phyloP scores from a whole-genome alignment of 2,113 vertebrate genomes.

The Hydrochoerus hydrochaeris region DNA sequence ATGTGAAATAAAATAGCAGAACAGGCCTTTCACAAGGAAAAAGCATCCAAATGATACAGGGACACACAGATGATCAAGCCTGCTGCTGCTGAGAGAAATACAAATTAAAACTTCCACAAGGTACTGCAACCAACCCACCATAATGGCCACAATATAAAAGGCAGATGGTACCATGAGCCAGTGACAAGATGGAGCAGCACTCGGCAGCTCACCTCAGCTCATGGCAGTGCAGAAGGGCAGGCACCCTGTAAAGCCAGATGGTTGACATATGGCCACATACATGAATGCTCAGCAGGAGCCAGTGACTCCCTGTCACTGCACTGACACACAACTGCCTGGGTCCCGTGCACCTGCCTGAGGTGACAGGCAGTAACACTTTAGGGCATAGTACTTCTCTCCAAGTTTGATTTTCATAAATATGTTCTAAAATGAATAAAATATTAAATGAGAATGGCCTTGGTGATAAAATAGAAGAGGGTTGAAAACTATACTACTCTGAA shows the following conservation, averaged over 20 bases:
- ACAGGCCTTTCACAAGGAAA: not conserved
- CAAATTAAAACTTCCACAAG: not conserved
- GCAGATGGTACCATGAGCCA: fast-evolving
- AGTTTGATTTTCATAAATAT: not conserved
- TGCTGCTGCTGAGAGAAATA: not conserved
- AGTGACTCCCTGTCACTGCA: fast-evolving
- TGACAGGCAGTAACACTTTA: fast-evolving
- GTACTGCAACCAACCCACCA: fast-evolving
- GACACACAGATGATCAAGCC: too few relatives aligned
- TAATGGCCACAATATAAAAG: not conserved
- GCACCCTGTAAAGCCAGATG: not conserved
- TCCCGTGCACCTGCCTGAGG: fast-evolving
- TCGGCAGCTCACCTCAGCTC: fast-evolving
- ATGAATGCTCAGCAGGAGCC: fast-evolving
- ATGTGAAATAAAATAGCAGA: not conserved
- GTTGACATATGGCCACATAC: fast-evolving
- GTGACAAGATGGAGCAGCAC: not conserved
- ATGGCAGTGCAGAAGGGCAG: fast-evolving
- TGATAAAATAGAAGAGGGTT: too few relatives aligned
- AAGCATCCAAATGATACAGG: not conserved
- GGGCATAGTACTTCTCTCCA: not conserved
- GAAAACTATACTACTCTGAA: too few relatives aligned
- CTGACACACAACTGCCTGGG: fast-evolving
- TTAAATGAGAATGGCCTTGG: not conserved
- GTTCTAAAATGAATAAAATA: not conserved